Percentiles rank a stretch among this genome's conserved stretches.
phyloP scores from a whole-genome alignment of 2,888 invertebrate genomes.

The Temnothorax rugatulus region DNA sequence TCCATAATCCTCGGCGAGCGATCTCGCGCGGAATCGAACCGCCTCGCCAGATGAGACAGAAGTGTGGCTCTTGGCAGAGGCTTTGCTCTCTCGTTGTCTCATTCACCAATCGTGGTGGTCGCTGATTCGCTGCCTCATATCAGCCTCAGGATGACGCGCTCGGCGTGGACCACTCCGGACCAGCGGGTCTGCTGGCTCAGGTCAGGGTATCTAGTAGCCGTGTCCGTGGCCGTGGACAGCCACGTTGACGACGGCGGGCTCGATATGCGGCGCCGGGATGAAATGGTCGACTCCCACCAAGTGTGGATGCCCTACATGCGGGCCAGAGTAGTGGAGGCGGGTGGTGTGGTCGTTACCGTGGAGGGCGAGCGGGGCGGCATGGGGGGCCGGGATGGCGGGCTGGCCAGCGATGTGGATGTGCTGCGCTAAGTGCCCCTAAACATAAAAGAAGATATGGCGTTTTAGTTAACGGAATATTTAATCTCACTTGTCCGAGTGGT shows the following conservation, averaged over 20 bases:
- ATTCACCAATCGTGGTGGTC: slow-evolving; percentile 50
- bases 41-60: background rate
- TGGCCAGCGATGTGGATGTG: background rate
- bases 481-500: background rate
- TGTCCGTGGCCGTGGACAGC: slow-evolving; percentile 84
- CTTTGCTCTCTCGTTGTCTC: slow-evolving; percentile 38
- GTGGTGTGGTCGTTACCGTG: slow-evolving; percentile 47
- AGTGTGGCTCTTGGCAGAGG: too few species aligned
- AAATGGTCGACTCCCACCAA: slow-evolving; percentile 87
- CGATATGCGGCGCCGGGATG: slow-evolving; percentile 85
- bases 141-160: slow-evolving; percentile 68
- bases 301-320: slow-evolving; percentile 85
- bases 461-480: background rate
- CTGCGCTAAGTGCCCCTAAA: background rate
- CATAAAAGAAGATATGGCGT: background rate
- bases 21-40: background rate
- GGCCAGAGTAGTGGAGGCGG: slow-evolving; percentile 25
- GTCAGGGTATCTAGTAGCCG: slow-evolving; percentile 77
- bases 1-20: slow-evolving; percentile 15
- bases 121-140: slow-evolving; percentile 55
- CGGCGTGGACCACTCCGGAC: slow-evolving; percentile 78
- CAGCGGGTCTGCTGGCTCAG: slow-evolving; percentile 70
- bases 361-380: slow-evolving; percentile 2
- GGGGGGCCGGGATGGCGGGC: background rate
- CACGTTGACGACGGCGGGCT: slow-evolving; percentile 87